phyloP scores from a whole-genome alignment of 2,888 invertebrate species.

The Mythimna impura region DNA sequence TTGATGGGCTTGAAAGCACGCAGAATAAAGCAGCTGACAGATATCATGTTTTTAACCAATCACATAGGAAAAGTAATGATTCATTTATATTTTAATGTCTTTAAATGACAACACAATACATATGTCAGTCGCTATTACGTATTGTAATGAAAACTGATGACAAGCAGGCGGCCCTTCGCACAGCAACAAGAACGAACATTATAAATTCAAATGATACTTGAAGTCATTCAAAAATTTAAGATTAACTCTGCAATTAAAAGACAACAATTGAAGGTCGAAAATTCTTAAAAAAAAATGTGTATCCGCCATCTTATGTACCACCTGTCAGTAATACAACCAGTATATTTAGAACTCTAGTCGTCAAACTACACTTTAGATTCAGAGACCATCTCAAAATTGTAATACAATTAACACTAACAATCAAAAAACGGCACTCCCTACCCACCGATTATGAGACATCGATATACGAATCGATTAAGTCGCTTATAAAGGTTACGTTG shows the following conservation, averaged over 20 bases:
- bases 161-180: slow-evolving; percentile 2
- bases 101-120: slow-evolving; percentile 32
- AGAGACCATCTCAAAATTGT: slow-evolving; percentile 60
- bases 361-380: slow-evolving; percentile 9
- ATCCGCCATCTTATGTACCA: slow-evolving; percentile 47
- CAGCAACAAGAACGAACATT: slow-evolving; percentile 55
- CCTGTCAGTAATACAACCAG: slow-evolving; percentile 66
- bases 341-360: slow-evolving; percentile 38
- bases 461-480: slow-evolving; percentile 73
- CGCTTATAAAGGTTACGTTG: slow-evolving; percentile 72
- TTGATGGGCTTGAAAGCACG: slow-evolving; percentile 17
- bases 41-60: slow-evolving; percentile 33
- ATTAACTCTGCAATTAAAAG: slow-evolving; percentile 71
- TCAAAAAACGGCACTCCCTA: slow-evolving; percentile 65
- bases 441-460: slow-evolving; percentile 74
- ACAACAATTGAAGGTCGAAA: slow-evolving; percentile 70
- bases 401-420: slow-evolving; percentile 48
- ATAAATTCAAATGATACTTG: slow-evolving; percentile 63
- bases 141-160: slow-evolving; percentile 53
- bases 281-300: slow-evolving; percentile 59
- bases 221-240: slow-evolving; percentile 66
- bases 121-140: slow-evolving; percentile 40
- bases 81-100: slow-evolving; percentile 51
- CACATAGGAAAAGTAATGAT: slow-evolving; percentile 44
- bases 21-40: slow-evolving; percentile 35